Conservation (phyloP, 1,140 invertebrate species). For the Lepidurus apus region DNA sequence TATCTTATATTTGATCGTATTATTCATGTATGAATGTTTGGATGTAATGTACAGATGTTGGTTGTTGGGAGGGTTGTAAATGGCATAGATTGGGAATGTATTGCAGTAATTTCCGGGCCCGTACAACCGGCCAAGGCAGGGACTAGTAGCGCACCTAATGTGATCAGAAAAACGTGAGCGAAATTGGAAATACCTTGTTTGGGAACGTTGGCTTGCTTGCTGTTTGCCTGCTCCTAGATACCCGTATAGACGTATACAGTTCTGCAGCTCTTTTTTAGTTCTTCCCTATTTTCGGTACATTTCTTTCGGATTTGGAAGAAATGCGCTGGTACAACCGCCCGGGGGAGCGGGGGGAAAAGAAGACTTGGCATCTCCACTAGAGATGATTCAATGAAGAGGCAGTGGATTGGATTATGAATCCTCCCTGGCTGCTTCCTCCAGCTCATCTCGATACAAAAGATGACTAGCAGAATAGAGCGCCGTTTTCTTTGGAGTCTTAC, state of each 20-base stretch:
- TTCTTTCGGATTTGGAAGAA: neutral
- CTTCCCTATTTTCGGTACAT: neutral
- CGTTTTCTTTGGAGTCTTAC: no score
- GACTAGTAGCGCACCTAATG: conserved; percentile 21
- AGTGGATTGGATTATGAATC: conserved; percentile 14
- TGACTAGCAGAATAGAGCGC: no score
- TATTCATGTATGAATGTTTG: neutral
- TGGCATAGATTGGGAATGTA: conserved; percentile 19
- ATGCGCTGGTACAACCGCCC: neutral
- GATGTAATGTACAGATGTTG: neutral
- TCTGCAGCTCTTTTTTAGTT: neutral
- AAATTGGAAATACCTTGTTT: conserved; percentile 22
- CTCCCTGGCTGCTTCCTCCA: neutral
- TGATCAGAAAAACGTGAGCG: conserved; percentile 21
- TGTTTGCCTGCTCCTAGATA: neutral
- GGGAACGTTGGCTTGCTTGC: neutral
- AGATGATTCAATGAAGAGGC: neutral
- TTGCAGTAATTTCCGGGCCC: conserved; percentile 9
- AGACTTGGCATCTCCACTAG: neutral
- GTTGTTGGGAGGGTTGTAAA: neutral
- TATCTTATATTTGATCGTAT: no score
- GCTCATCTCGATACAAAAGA: no score
- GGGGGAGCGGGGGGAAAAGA: neutral
- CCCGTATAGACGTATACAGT: neutral
- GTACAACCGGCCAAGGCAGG: neutral